A percentile compares a stretch with the other conserved stretches of the same genome.
Conservation (phyloP, 2,113 vertebrate genomes). For the Alethe diademata region DNA sequence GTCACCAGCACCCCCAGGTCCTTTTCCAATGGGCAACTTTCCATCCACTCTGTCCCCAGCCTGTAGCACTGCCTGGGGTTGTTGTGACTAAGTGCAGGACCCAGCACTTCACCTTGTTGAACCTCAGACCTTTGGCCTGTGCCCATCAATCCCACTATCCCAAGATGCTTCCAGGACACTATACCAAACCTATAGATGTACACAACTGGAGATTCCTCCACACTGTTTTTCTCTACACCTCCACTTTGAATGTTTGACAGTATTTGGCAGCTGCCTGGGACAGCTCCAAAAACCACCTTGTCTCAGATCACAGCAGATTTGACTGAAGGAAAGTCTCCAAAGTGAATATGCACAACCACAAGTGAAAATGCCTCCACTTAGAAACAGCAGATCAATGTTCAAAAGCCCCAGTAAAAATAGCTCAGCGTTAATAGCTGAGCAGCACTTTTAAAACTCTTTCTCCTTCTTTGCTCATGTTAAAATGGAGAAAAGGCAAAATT, state of each 20-base stretch:
- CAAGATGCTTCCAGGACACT: neutral
- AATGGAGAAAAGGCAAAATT: neutral
- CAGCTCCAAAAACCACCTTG: neutral
- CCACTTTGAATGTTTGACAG: neutral
- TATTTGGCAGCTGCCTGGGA: neutral
- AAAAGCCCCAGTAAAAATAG: neutral
- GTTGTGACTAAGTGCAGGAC: neutral
- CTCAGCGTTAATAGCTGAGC: accelerated
- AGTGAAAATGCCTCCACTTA: neutral
- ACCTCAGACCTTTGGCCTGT: neutral
- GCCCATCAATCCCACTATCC: neutral
- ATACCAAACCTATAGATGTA: neutral
- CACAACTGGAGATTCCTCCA: neutral
- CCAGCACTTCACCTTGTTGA: accelerated
- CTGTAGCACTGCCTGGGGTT: neutral
- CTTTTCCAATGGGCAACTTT: neutral
- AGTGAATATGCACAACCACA: neutral
- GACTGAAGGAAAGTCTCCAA: neutral
- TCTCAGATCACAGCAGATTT: neutral
- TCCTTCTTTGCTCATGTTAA: neutral
- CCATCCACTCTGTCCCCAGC: neutral
- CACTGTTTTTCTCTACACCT: neutral
- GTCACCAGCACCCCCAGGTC: neutral
- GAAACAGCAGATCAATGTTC: neutral
- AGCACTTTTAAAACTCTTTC: neutral